These are phyloP conservation scores for Nothocercus julius DNA, from an alignment of 2,113 vertebrate species.

Conservation along the genomic window DNA sequence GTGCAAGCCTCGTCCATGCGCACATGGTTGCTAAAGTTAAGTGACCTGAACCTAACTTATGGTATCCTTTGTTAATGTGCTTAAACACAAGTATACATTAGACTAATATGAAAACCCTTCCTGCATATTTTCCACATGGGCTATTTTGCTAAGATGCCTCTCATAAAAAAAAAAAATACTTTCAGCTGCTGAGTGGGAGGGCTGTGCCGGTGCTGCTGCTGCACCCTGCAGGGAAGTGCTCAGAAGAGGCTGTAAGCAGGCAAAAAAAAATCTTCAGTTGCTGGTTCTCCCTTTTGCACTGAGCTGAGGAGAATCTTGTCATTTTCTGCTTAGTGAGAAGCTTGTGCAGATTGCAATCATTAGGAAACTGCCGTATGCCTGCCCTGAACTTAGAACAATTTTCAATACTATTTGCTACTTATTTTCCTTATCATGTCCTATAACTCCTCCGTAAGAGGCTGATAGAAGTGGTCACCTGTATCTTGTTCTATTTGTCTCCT, in stretches of 20 bases:
- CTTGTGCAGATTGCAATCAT: background rate
- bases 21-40: background rate
- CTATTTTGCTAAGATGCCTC: background rate
- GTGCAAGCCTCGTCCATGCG: background rate
- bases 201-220: background rate
- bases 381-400: background rate
- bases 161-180: background rate
- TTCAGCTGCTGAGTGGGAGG: background rate
- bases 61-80: background rate
- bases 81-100: background rate
- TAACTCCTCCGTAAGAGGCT: background rate
- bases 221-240: background rate
- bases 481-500: background rate
- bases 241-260: background rate
- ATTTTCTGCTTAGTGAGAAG: background rate
- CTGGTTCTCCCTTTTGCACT: background rate
- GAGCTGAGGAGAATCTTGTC: background rate
- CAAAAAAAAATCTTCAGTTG: background rate
- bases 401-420: background rate
- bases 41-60: background rate
- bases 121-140: background rate
- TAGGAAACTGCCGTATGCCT: background rate
- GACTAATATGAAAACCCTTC: background rate
- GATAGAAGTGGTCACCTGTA: background rate
- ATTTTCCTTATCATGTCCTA: background rate